phyloP scores from a whole-genome alignment of 2,888 invertebrate species.

The Mythimna impura region DNA sequence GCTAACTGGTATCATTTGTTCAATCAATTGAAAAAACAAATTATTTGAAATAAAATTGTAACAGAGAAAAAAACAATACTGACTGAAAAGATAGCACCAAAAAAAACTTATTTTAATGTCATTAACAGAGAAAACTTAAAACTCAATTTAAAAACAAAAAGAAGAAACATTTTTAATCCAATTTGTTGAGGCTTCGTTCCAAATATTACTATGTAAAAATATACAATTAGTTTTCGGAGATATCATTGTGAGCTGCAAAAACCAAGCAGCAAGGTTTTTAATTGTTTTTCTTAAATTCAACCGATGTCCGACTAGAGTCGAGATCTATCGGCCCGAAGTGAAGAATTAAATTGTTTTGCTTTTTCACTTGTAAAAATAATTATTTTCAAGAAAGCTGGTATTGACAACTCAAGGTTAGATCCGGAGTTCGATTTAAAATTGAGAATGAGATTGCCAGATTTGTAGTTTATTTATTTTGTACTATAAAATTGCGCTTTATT shows the following conservation, averaged over 20 bases:
- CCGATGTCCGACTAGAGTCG: slow-evolving; percentile 52
- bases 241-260: slow-evolving; percentile 54
- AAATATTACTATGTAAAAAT: slow-evolving; percentile 67
- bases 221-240: slow-evolving; percentile 67
- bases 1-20: background rate
- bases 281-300: slow-evolving; percentile 67
- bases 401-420: slow-evolving; percentile 51
- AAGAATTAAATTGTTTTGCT: slow-evolving; percentile 53
- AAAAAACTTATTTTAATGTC: slow-evolving; percentile 41
- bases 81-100: slow-evolving; percentile 24
- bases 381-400: slow-evolving; percentile 39
- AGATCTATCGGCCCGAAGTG: slow-evolving; percentile 39
- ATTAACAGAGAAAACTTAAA: slow-evolving; percentile 46
- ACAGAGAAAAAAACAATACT: slow-evolving; percentile 3
- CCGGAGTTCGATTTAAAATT: slow-evolving; percentile 37
- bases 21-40: slow-evolving; percentile 7
- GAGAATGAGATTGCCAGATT: slow-evolving; percentile 10
- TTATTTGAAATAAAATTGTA: slow-evolving; percentile 1
- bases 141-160: slow-evolving; percentile 46
- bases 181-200: slow-evolving; percentile 44
- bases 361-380: slow-evolving; percentile 44
- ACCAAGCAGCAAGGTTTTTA: slow-evolving; percentile 42
- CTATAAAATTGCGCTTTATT: slow-evolving; percentile 13
- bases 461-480: background rate
- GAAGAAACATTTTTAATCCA: slow-evolving; percentile 35